These are phyloP conservation scores for Gobius niger DNA, from an alignment of 2,113 vertebrate species.

Conservation along the genomic window DNA sequence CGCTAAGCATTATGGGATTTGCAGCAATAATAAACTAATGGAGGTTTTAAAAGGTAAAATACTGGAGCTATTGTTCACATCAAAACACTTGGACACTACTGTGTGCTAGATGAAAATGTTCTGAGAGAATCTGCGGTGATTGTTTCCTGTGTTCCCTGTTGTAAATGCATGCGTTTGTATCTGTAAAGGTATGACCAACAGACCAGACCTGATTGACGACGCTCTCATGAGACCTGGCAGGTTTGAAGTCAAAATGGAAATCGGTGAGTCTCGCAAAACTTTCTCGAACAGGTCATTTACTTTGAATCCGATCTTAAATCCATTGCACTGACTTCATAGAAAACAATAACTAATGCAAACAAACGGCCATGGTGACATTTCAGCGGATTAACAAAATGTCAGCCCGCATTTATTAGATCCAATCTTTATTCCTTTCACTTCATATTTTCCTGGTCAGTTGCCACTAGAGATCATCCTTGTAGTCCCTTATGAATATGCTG, in stretches of 20 bases:
- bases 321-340: neutral
- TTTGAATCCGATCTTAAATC: neutral
- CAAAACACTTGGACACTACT: no score
- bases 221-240: constrained; percentile 95
- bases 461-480: neutral
- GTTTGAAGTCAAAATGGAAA: constrained; percentile 99
- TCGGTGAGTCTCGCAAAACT: constrained; percentile 73
- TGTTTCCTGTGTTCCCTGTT: neutral
- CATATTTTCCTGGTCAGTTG: constrained; percentile 1
- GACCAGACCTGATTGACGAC: constrained; percentile 97
- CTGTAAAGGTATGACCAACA: constrained; percentile 94
- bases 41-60: no score
- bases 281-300: neutral
- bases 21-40: no score
- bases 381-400: neutral
- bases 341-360: constrained; percentile 3
- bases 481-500: neutral
- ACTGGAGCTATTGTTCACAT: no score
- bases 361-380: neutral
- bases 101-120: no score
- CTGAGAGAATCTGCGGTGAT: no score
- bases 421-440: constrained; percentile 1
- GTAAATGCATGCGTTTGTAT: neutral
- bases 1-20: no score
- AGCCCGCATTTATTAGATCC: neutral